Base-by-base conservation (phyloP, 35 echinoderm and acorn worm species). In the Lytechinus pictus region DNA sequence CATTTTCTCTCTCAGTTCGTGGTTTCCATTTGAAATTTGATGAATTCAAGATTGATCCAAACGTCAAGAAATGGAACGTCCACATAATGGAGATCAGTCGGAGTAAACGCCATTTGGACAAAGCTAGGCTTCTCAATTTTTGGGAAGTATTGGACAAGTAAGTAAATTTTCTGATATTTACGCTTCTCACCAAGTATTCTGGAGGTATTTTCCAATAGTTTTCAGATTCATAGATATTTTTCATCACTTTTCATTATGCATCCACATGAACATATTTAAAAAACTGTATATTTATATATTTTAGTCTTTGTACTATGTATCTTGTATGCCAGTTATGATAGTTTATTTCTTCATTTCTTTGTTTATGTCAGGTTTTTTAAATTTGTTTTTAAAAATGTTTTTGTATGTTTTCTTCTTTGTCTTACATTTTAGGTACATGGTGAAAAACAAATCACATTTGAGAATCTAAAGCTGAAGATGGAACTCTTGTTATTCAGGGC, bases 131-230 rank as follows among this genome's bases (percentile, higher is more conserved):
- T 13, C 96, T 97, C 54, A 97, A 96, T 86, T 99, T 99, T 95
- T 99, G 98, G 98, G 93, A 99, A 61, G 92, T 96, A 19, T 87
- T 99, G 28, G 98, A 99, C 94, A 99, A 97, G 98, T 99, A 87
- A 96, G 98, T 97, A n/a, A 88, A 44, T 52, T 1, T 90, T 44
- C 86, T 21, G 10, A 10, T 87, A n/a, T 27, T 87, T 87, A 14
- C 9, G 1, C 8, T 44, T 3, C 24, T 27, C 1, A 87, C 1
- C 10, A 87, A 87, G 5, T 14, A 87, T 9, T n/a, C n/a, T n/a
- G n/a, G n/a, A n/a, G n/a, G n/a, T n/a, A n/a, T n/a, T n/a, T n/a
- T n/a, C n/a, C n/a, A n/a, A n/a, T n/a, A n/a, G n/a, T n/a, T n/a
- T n/a, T n/a, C n/a, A n/a, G n/a, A 12, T 27, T 6, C 86, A 10